Conservation (phyloP, 1,140 invertebrate species). For the Drosophila sechellia region DNA sequence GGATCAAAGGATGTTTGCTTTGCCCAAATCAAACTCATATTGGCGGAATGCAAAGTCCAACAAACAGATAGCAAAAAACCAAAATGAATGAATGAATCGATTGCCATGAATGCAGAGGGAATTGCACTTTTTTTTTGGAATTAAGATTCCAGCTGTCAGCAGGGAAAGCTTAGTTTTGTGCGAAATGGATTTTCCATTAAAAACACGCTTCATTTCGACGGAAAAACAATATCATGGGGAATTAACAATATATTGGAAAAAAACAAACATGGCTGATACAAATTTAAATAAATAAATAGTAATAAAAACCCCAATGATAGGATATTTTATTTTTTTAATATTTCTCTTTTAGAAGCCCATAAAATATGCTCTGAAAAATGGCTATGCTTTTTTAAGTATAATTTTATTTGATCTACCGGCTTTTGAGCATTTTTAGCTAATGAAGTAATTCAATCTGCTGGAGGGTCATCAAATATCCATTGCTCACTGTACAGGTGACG, state of each 20-base stretch:
- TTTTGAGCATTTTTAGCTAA: background rate
- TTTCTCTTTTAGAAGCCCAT: no score
- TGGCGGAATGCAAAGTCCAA: background rate
- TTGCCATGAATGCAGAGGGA: constrained; percentile 6
- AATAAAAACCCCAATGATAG: background rate
- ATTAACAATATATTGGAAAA: background rate
- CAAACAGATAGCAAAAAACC: background rate
- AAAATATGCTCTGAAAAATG: no score
- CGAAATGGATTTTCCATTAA: background rate
- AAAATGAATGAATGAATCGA: constrained; percentile 13
- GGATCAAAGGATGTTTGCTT: constrained; percentile 39
- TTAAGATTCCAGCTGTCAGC: constrained; percentile 16
- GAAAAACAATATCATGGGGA: no score
- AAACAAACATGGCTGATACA: background rate
- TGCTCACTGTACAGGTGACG: constrained; percentile 33
- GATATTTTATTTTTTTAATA: no score
- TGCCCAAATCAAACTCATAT: constrained; percentile 36
- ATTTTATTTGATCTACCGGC: background rate
- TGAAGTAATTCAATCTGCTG: background rate
- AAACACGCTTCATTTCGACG: background rate
- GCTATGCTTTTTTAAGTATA: no score
- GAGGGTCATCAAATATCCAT: constrained; percentile 20
- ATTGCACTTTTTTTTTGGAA: constrained; percentile 4
- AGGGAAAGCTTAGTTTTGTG: constrained; percentile 15
- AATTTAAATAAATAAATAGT: background rate